phyloP scores from a whole-genome alignment of 1,140 invertebrate genomes.

The Zophobas atratus region DNA sequence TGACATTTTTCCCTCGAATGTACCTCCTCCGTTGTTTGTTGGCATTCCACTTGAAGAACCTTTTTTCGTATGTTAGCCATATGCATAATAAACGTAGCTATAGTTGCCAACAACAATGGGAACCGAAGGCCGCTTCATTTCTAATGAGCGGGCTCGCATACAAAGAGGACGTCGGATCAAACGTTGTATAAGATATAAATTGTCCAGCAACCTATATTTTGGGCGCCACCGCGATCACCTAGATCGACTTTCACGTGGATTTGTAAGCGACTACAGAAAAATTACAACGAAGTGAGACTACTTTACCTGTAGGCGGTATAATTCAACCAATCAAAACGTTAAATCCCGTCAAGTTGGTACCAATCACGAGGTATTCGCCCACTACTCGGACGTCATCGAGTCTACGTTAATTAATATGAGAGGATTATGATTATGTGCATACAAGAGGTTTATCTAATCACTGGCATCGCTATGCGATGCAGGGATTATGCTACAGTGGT shows the following conservation, averaged over 20 bases:
- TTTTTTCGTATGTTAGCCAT: conserved; percentile 29
- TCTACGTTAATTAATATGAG: conserved; percentile 27
- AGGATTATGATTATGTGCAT: neutral
- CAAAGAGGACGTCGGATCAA: neutral
- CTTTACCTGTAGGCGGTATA: conserved; percentile 42
- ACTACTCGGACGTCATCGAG: conserved; percentile 29
- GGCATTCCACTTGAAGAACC: conserved; percentile 23
- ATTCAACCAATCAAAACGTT: conserved; percentile 41
- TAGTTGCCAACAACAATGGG: conserved; percentile 9
- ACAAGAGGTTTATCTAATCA: neutral
- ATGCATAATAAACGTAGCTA: conserved; percentile 27
- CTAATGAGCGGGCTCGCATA: conserved; percentile 3
- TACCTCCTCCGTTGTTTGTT: conserved; percentile 8
- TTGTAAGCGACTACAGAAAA: conserved; percentile 8
- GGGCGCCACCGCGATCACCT: conserved; percentile 12
- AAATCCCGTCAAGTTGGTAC: conserved; percentile 39
- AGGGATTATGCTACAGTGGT: no score
- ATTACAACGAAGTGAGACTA: conserved; percentile 14
- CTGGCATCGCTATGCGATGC: no score
- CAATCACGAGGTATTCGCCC: conserved; percentile 41
- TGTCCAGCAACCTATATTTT: conserved; percentile 7
- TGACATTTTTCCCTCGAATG: conserved; percentile 11
- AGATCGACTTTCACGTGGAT: conserved; percentile 29
- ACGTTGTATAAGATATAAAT: neutral
- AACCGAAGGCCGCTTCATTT: neutral